phyloP scores from a whole-genome alignment of 2,888 invertebrate species.

The Sympetrum striolatum region DNA sequence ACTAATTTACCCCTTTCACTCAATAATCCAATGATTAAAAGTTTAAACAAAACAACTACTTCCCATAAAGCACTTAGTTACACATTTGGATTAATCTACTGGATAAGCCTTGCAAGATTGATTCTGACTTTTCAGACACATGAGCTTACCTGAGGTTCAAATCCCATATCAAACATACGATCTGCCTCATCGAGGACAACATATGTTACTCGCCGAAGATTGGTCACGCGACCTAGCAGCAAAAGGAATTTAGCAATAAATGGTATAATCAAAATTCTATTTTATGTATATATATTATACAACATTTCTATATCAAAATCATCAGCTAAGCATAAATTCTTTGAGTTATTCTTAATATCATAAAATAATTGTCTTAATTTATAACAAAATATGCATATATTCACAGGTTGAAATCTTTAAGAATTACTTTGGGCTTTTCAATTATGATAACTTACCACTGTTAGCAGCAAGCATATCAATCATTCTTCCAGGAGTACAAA shows the following conservation, averaged over 20 bases:
- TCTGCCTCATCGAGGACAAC: constrained; percentile 99
- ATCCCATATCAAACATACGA: constrained; percentile 99
- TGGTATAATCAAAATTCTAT: not conserved
- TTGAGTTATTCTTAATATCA: no score
- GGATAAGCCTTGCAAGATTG: no score
- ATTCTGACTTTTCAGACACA: not conserved
- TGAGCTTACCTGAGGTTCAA: constrained; percentile 84
- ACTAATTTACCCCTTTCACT: no score
- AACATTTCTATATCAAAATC: no score
- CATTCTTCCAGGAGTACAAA: constrained; percentile 99
- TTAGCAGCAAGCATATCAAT: constrained; percentile 99
- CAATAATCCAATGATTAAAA: no score
- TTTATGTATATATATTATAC: not conserved
- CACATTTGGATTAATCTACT: no score
- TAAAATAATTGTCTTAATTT: no score
- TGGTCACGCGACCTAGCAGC: constrained; percentile 80
- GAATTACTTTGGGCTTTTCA: no score
- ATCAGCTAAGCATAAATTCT: not conserved
- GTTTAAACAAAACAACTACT: no score
- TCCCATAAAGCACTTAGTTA: no score
- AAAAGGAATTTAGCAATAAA: not conserved
- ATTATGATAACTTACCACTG: constrained; percentile 67
- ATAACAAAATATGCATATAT: no score
- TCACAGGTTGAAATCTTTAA: no score
- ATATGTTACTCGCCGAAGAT: constrained; percentile 94